Conservation (phyloP, 2,888 invertebrate genomes). For the Pammene aurita region DNA sequence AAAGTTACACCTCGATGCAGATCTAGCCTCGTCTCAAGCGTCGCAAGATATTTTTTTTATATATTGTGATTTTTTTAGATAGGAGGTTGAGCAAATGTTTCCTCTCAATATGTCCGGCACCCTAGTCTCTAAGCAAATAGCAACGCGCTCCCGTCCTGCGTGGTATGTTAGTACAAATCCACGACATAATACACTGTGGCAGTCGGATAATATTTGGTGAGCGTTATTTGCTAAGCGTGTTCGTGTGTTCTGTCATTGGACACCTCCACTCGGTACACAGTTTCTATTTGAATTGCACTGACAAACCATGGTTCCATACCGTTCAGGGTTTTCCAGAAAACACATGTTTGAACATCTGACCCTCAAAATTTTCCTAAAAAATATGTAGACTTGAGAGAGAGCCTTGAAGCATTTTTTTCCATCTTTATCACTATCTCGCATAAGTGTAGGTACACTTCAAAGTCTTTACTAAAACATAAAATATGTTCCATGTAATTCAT, state of each 20-base stretch:
- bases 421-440: background rate
- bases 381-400: slow-evolving; percentile 31
- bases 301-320: slow-evolving; percentile 51
- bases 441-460: too few relatives aligned
- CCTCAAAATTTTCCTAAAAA: slow-evolving; percentile 44
- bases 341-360: slow-evolving; percentile 61
- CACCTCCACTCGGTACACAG: slow-evolving; percentile 74
- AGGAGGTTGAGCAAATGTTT: slow-evolving; percentile 46
- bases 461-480: too few relatives aligned
- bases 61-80: background rate
- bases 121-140: slow-evolving; percentile 69
- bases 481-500: too few relatives aligned
- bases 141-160: slow-evolving; percentile 66
- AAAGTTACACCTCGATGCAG: slow-evolving; percentile 54
- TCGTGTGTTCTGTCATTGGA: slow-evolving; percentile 79
- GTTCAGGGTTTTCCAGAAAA: slow-evolving; percentile 63
- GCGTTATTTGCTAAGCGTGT: slow-evolving; percentile 78
- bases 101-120: slow-evolving; percentile 59
- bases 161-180: slow-evolving; percentile 73
- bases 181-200: slow-evolving; percentile 72
- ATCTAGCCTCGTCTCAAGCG: slow-evolving; percentile 2
- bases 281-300: slow-evolving; percentile 72
- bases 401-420: background rate
- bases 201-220: slow-evolving; percentile 77
- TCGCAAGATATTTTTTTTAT: background rate